Conservation (phyloP, 2,113 vertebrate genomes). For the Pristiophorus japonicus region DNA sequence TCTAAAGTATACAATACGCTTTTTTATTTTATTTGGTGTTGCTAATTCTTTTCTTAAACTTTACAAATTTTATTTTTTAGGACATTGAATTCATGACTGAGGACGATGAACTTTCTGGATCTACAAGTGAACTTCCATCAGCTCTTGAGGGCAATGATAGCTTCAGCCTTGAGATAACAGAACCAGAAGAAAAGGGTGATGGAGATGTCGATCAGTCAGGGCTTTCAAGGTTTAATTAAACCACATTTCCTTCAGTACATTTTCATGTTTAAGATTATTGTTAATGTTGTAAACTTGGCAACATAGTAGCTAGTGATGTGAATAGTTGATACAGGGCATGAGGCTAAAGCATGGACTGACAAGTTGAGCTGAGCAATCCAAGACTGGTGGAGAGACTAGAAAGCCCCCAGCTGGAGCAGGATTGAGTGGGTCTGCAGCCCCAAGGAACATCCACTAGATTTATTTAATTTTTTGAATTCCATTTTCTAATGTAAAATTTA, state of each 20-base stretch:
- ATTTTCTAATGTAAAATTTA: background rate
- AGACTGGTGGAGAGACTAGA: background rate
- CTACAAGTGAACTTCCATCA: slow-evolving; percentile 69
- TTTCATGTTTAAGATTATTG: background rate
- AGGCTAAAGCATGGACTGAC: background rate
- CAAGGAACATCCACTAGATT: background rate
- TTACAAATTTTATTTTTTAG: slow-evolving; percentile 35
- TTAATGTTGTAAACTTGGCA: background rate
- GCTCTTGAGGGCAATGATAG: slow-evolving; percentile 69
- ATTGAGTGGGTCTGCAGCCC: background rate
- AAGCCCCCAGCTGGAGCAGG: background rate
- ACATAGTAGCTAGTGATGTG: background rate
- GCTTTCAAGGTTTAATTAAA: slow-evolving; percentile 65
- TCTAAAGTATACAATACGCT: slow-evolving; percentile 30
- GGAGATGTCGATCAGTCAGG: slow-evolving; percentile 64
- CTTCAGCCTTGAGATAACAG: slow-evolving; percentile 66
- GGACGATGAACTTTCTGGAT: slow-evolving; percentile 72
- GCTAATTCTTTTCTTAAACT: slow-evolving; percentile 43
- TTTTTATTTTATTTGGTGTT: slow-evolving; percentile 39
- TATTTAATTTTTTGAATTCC: background rate
- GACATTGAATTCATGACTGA: slow-evolving; percentile 63
- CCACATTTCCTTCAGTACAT: background rate
- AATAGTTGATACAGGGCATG: background rate
- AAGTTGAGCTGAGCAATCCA: background rate
- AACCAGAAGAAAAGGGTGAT: slow-evolving; percentile 63